Evolutionary conservation across 2,797 vertebrate genomes (phyloP).

Genomic region (Erethizon dorsatum): DNA sequence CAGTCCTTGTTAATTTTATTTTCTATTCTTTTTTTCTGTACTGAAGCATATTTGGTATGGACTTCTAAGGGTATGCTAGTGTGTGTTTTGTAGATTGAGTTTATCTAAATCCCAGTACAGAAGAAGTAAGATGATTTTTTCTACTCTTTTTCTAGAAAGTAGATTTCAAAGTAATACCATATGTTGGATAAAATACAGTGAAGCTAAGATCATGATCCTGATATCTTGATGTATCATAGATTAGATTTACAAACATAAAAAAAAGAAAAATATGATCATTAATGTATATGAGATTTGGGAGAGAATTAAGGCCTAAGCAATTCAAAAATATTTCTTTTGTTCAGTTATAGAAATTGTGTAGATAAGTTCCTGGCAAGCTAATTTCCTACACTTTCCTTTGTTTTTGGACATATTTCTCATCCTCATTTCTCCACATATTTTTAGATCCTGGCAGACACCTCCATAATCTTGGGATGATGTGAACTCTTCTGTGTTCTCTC

Average conservation of each 20-base stretch:
- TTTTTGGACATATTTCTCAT: neutral
- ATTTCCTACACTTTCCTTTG: neutral
- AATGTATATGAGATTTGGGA: conserved; percentile 11
- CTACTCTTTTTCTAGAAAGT: conserved; percentile 71
- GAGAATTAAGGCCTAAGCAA: neutral
- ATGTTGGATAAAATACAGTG: conserved; percentile 57
- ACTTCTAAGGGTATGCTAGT: conserved; percentile 17
- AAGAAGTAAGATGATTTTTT: conserved; percentile 65
- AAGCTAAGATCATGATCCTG: conserved; percentile 45
- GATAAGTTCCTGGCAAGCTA: neutral
- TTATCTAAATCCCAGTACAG: conserved; percentile 69
- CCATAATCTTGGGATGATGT: neutral
- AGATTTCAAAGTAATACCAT: conserved; percentile 74
- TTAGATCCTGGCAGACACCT: neutral
- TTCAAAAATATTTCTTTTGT: conserved; percentile 54
- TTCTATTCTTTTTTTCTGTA: neutral
- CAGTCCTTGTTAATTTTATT: conserved; percentile 62
- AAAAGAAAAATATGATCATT: neutral
- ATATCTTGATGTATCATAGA: conserved; percentile 5
- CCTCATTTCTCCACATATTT: neutral
- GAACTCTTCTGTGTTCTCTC: neutral
- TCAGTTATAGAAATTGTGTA: neutral
- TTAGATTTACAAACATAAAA: conserved; percentile 30
- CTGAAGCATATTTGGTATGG: neutral
- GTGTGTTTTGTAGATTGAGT: conserved; percentile 64